Evolutionary conservation across 2,113 vertebrate genomes (phyloP).

Genomic region (Megalops atlanticus): DNA sequence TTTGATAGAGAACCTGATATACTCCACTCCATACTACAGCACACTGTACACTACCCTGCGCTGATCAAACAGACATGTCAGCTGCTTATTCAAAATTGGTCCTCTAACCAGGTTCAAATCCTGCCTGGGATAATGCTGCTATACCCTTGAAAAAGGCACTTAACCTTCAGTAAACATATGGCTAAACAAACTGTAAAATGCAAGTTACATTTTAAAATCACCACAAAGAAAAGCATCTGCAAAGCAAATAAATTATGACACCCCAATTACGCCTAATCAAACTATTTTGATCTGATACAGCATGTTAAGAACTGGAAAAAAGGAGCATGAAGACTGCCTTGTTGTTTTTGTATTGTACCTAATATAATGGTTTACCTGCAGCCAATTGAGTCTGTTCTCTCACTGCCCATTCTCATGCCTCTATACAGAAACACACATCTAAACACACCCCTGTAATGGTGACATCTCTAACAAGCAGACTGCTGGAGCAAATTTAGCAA

Average conservation of each 20-base stretch:
- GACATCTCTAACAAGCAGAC: too few species aligned
- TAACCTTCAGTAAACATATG: neutral
- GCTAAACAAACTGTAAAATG: too few species aligned
- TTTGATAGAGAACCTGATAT: neutral
- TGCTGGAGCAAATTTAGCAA: too few species aligned
- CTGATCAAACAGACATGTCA: neutral
- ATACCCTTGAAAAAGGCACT: neutral
- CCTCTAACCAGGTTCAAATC: neutral
- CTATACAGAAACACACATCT: too few species aligned
- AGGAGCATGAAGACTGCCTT: too few species aligned
- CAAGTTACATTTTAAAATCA: too few species aligned
- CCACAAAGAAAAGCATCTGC: neutral
- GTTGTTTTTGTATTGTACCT: too few species aligned
- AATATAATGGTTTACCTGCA: too few species aligned
- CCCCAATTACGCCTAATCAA: neutral
- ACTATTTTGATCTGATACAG: neutral
- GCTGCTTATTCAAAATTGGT: neutral
- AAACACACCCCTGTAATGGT: too few species aligned
- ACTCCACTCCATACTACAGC: too few species aligned
- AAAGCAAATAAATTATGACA: neutral
- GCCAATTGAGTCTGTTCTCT: too few species aligned
- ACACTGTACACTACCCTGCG: neutral
- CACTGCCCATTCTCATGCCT: too few species aligned
- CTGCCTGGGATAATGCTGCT: neutral
- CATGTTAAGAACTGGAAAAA: neutral